These are phyloP conservation scores for Vulpes lagopus DNA, from an alignment of 2,113 vertebrate genomes.

Conservation along the genomic window DNA sequence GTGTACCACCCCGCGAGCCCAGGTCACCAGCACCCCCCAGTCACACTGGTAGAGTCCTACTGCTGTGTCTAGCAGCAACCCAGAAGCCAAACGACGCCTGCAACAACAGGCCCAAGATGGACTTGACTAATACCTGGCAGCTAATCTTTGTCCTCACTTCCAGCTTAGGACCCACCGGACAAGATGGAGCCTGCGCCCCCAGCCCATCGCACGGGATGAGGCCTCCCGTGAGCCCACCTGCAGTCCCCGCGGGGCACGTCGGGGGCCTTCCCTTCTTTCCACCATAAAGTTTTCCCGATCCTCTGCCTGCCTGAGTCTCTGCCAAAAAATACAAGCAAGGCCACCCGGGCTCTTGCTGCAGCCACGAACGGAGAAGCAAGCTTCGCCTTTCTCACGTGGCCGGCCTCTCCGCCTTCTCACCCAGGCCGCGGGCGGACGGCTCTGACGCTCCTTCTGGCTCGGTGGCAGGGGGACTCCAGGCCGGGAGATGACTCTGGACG, in stretches of 20 bases:
- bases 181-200: rapidly evolving
- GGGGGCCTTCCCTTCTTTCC: rapidly evolving
- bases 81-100: rapidly evolving
- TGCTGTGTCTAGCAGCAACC: neutral
- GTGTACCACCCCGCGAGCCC: neutral
- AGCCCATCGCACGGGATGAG: rapidly evolving
- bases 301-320: neutral
- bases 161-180: neutral
- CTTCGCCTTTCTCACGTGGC: rapidly evolving
- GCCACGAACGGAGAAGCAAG: rapidly evolving
- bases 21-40: neutral
- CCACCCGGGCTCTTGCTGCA: rapidly evolving
- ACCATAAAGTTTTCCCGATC: rapidly evolving
- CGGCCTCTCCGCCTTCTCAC: neutral
- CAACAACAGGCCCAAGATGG: rapidly evolving
- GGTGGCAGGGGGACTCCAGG: neutral
- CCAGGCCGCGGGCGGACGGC: rapidly evolving
- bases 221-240: neutral
- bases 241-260: rapidly evolving
- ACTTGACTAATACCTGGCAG: rapidly evolving
- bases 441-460: neutral
- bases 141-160: rapidly evolving
- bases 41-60: neutral
- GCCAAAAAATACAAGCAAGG: rapidly evolving
- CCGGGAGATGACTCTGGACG: neutral